These are phyloP conservation scores for Protosalanx chinensis DNA, from an alignment of 2,797 vertebrate species.

Conservation along the genomic window DNA sequence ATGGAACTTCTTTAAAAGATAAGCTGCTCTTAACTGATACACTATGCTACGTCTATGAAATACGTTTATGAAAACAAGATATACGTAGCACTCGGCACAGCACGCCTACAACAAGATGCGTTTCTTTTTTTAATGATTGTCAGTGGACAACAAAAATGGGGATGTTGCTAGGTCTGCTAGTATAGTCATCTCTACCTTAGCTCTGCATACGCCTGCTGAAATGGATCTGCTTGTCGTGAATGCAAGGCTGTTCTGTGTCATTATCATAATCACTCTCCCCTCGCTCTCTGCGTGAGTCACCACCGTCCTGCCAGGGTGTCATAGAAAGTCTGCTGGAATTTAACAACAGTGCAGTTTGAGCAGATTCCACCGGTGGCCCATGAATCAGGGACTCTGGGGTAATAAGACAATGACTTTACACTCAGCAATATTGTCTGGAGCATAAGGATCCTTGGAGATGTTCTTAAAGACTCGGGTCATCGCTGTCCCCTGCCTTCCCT, in stretches of 20 bases:
- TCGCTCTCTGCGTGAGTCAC: conserved; percentile 40
- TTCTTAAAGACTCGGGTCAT: no score
- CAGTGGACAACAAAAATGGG: not conserved
- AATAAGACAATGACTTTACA: not conserved
- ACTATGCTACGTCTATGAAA: no score
- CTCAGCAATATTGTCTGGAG: not conserved
- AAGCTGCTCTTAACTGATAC: no score
- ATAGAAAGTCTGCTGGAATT: conserved; percentile 18
- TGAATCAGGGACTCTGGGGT: not conserved
- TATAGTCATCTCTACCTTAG: conserved; percentile 17
- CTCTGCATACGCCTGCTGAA: conserved; percentile 33
- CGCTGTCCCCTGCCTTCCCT: not conserved
- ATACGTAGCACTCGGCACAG: no score
- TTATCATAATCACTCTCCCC: conserved; percentile 28
- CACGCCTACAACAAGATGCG: no score
- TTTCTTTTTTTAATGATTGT: not conserved
- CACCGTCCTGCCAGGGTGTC: conserved; percentile 17
- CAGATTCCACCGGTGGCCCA: not conserved
- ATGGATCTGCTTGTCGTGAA: conserved; percentile 42
- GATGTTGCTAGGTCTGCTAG: not conserved
- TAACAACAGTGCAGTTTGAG: conserved; percentile 4
- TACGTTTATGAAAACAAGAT: no score
- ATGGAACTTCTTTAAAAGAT: no score
- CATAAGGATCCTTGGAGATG: no score
- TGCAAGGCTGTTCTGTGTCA: conserved; percentile 27